Evolutionary conservation across 2,888 invertebrate genomes (phyloP).

Genomic region (Cantharis lateralis): DNA sequence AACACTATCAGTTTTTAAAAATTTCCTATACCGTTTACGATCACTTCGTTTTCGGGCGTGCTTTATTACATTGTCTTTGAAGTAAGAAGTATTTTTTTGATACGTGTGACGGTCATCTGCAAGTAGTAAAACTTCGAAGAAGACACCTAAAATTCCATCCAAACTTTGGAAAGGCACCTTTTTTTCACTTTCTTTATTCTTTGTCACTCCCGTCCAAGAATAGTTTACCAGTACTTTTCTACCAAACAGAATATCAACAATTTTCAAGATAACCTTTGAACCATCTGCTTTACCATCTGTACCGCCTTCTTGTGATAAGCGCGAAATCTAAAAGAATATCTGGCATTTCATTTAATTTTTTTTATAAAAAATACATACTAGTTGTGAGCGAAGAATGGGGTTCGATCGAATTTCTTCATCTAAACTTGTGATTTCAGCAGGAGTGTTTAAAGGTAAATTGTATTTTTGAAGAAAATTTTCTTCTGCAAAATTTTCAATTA

Average conservation of each 20-base stretch:
- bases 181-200: conserved; percentile 6
- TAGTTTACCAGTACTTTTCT: conserved; percentile 27
- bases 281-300: conserved; percentile 29
- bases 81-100: conserved; percentile 32
- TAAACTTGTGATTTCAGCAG: not conserved
- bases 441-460: not conserved
- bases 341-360: not conserved
- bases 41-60: conserved; percentile 14
- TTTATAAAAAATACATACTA: not conserved
- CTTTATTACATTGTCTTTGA: conserved; percentile 27
- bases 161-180: conserved; percentile 25
- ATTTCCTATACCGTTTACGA: conserved; percentile 27
- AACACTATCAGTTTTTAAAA: too few relatives aligned
- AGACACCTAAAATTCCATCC: conserved; percentile 32
- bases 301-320: conserved; percentile 28
- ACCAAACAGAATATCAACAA: conserved; percentile 30
- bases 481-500: not conserved
- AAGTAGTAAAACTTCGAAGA: conserved; percentile 31
- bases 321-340: conserved; percentile 21
- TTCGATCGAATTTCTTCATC: not conserved
- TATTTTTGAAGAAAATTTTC: not conserved
- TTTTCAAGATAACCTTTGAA: conserved; percentile 32
- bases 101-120: conserved; percentile 34
- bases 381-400: not conserved
- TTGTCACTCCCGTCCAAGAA: conserved; percentile 35